phyloP scores from a whole-genome alignment of 2,113 vertebrate species.

The Scytalopus superciliaris region DNA sequence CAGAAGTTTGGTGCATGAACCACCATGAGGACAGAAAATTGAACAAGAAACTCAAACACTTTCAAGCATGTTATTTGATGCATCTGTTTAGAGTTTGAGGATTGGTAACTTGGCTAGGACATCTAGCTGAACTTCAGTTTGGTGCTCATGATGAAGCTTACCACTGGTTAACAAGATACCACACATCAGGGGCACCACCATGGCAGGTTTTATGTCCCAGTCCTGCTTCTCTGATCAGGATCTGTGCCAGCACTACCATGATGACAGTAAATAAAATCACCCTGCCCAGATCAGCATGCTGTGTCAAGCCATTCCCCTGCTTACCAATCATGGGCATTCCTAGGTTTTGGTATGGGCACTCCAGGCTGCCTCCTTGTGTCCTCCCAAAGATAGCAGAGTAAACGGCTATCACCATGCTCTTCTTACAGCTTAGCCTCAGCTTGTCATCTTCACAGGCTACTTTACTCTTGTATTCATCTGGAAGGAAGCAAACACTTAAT shows the following conservation, averaged over 20 bases:
- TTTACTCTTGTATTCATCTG: conserved; percentile 91
- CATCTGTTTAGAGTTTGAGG: background rate
- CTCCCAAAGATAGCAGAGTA: conserved; percentile 87
- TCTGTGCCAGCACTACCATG: background rate
- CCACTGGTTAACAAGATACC: background rate
- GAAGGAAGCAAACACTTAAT: conserved; percentile 20
- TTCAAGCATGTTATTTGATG: background rate
- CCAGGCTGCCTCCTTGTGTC: conserved; percentile 81
- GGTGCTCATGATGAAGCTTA: background rate
- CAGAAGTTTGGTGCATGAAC: background rate
- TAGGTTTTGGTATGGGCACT: conserved; percentile 82
- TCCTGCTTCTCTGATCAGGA: background rate
- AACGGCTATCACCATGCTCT: conserved; percentile 86
- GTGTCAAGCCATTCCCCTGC: background rate
- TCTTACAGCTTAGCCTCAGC: conserved; percentile 86
- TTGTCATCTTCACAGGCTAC: conserved; percentile 88
- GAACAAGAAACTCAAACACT: background rate
- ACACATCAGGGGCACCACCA: background rate
- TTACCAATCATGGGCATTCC: conserved; percentile 83
- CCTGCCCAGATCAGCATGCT: background rate
- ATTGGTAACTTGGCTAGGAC: background rate
- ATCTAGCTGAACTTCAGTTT: background rate
- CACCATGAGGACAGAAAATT: background rate
- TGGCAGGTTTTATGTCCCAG: background rate
- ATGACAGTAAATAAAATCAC: background rate